Base-by-base conservation (phyloP, 2,888 invertebrate species). In the Eupithecia pulchellata region DNA sequence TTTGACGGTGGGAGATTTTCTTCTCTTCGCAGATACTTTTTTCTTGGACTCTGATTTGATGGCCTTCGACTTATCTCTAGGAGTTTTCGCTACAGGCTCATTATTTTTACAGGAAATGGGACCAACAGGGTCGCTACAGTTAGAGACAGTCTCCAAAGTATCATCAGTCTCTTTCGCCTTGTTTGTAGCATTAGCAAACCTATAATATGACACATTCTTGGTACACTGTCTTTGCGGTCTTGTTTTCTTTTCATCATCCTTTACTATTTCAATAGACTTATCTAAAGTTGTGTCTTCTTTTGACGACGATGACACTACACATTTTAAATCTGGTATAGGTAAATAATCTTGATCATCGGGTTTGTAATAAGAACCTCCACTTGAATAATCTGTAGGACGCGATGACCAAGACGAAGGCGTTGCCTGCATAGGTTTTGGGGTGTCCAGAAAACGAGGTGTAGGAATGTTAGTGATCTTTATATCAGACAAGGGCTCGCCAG, bases 281-380 rank as follows among this genome's bases (percentile, higher is more conserved):
- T 78, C 78, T 17, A 66, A 70, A 8, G 77, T 76, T 62, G 66
- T 72, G 71, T 79, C 82, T 74, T 79, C 81, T 72, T 82, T 85
- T 39, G 83, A 80, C n/a, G 82, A 80, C 20, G 82, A 84, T 52
- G 84, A 81, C 14, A 83, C 82, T 39, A 85, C 79, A 78, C 84
- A 86, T 64, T 81, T 85, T 64, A 89, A 75, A 74, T 92, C 92
- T 27, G 86, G 82, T 11, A 86, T 78, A 39, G 85, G 86, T 66
- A 89, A 73, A 74, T 89, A 92, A 79, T 95, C 95, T 69, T 95
- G 95, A 79, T 96, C 96, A 80, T 96, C 96, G 0, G 96, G 96
- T 73, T 95, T 95, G 79, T 96, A 96, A 79, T 96, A 96, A 3
- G 96, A 96, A 3, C 96, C 95, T 6, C 95, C 93, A 68, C 95